Evolutionary conservation across 2,888 invertebrate species (phyloP).

Genomic region (Drosophila sordidula): DNA sequence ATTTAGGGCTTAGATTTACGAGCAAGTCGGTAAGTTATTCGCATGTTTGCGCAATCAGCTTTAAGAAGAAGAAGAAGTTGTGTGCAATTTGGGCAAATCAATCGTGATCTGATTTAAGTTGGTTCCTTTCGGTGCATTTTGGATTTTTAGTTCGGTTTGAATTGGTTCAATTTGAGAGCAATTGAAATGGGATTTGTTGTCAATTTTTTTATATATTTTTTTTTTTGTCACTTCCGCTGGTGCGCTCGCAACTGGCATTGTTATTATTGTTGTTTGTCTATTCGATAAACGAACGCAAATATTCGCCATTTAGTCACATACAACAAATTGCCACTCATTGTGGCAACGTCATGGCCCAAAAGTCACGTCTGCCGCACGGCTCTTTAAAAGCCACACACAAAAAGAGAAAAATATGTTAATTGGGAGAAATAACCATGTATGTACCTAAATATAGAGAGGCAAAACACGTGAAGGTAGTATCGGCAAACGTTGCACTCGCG

Average conservation of each 20-base stretch:
- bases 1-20: constrained; percentile 14
- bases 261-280: constrained; percentile 16
- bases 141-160: background rate
- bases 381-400: constrained; percentile 1
- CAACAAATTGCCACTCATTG: constrained; percentile 26
- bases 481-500: constrained; percentile 12
- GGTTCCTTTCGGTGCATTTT: background rate
- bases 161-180: background rate
- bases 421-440: background rate
- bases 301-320: constrained; percentile 72
- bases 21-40: background rate
- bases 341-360: constrained; percentile 38
- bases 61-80: background rate
- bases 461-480: background rate
- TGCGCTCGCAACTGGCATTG: constrained; percentile 9
- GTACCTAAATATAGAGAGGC: constrained; percentile 4
- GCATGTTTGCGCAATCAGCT: constrained; percentile 11
- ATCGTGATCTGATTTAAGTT: constrained; percentile 9
- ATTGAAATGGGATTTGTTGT: background rate
- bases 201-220: background rate
- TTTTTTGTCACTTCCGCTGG: constrained; percentile 4
- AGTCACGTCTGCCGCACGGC: constrained; percentile 59
- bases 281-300: constrained; percentile 59
- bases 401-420: background rate
- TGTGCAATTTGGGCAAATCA: background rate